A percentile compares a stretch with the other conserved stretches of the same genome.
These are phyloP conservation scores for Rhabdomys dilectus DNA, from an alignment of 2,113 vertebrate genomes.

Conservation along the genomic window DNA sequence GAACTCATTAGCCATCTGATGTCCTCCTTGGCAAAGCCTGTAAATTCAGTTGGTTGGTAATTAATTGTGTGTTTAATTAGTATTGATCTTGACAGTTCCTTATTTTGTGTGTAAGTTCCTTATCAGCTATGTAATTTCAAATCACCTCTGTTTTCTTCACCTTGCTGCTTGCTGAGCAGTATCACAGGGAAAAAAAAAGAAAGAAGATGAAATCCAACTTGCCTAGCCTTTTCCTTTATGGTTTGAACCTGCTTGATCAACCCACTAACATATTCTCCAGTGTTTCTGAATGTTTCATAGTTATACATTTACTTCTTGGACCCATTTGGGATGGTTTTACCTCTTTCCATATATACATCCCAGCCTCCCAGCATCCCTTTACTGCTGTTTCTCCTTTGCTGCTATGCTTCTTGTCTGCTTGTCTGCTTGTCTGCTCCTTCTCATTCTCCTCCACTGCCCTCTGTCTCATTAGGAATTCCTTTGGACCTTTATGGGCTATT, in stretches of 20 bases:
- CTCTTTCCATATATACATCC: background rate
- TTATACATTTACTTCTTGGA: background rate
- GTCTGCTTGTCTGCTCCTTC: background rate
- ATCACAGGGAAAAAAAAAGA: background rate
- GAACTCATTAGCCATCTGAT: no score
- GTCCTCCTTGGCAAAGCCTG: background rate
- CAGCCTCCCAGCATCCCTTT: background rate
- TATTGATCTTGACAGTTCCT: background rate
- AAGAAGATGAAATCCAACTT: background rate
- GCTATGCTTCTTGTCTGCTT: no score
- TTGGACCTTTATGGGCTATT: background rate
- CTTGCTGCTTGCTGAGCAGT: background rate
- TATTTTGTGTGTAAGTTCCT: background rate
- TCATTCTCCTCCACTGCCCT: background rate
- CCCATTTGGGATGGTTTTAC: no score
- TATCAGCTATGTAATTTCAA: background rate
- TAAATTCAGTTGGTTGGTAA: background rate
- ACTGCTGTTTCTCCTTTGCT: background rate
- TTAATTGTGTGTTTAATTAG: conserved; percentile 9
- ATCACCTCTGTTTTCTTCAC: background rate
- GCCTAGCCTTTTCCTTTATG: background rate
- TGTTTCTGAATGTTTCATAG: background rate
- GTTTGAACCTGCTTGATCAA: background rate
- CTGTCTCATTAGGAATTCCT: background rate
- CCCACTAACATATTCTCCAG: background rate